phyloP scores from a whole-genome alignment of 2,113 vertebrate species.

The Clarias macrocephalus region DNA sequence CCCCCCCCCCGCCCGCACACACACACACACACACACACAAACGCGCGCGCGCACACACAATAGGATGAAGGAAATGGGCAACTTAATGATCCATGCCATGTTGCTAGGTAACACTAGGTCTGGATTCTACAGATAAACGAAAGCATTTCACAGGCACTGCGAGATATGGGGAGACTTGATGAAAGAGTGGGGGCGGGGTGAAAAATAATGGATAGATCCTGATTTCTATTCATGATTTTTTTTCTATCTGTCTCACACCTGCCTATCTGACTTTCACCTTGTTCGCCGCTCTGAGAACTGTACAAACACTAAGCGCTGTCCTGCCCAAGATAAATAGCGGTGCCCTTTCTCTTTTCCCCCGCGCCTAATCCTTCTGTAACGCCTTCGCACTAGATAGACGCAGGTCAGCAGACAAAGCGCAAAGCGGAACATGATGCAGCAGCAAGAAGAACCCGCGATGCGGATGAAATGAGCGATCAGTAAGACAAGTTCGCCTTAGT shows the following conservation, averaged over 20 bases:
- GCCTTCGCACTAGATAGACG: not conserved
- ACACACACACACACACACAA: conserved; percentile 8
- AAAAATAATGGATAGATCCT: conserved; percentile 29
- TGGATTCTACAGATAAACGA: conserved; percentile 76
- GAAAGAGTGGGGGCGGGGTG: conserved; percentile 5
- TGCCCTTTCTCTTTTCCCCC: not conserved
- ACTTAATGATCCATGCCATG: conserved; percentile 70
- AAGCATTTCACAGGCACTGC: conserved; percentile 64
- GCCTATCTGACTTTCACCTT: conserved; percentile 28
- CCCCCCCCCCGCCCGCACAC: not conserved
- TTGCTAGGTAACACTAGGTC: conserved; percentile 76
- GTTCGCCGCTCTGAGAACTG: conserved; percentile 33
- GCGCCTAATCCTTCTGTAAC: not conserved
- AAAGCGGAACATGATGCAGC: not conserved
- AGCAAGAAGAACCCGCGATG: not conserved
- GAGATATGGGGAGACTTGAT: conserved; percentile 40
- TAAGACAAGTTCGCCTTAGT: too few relatives aligned
- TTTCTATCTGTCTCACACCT: conserved; percentile 21
- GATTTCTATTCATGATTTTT: conserved; percentile 40
- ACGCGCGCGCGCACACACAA: conserved; percentile 30
- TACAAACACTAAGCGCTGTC: conserved; percentile 45
- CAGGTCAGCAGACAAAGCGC: not conserved
- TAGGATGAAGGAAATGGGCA: conserved; percentile 56
- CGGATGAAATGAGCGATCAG: not conserved
- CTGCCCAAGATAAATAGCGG: conserved; percentile 42